phyloP scores from a whole-genome alignment of 2,797 vertebrate species.

The Galago senegalensis region DNA sequence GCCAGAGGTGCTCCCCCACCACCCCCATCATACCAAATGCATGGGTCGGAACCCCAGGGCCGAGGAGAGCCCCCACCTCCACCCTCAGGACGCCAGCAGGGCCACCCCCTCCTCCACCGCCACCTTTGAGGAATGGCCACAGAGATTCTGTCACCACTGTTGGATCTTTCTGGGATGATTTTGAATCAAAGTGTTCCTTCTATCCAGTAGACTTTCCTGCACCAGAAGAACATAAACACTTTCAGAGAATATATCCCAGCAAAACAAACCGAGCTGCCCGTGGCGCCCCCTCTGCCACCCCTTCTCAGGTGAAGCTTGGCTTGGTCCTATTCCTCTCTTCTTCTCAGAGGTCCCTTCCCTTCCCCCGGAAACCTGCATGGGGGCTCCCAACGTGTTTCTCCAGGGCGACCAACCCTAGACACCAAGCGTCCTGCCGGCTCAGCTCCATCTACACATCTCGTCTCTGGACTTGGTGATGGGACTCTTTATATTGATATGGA shows the following conservation, averaged over 20 bases:
- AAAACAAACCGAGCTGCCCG: conserved; percentile 92
- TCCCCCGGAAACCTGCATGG: conserved; percentile 88
- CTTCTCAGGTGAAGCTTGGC: conserved; percentile 90
- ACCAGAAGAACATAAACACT: conserved; percentile 96
- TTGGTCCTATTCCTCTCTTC: conserved; percentile 80
- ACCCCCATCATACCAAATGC: conserved; percentile 94
- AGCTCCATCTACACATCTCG: conserved; percentile 83
- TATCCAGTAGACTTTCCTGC: conserved; percentile 97
- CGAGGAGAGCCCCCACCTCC: conserved; percentile 92
- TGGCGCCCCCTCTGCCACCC: conserved; percentile 91
- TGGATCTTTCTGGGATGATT: conserved; percentile 95
- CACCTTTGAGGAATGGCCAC: conserved; percentile 96
- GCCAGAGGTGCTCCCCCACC: conserved; percentile 94
- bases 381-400: conserved; percentile 81
- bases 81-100: conserved; percentile 93
- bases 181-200: conserved; percentile 98
- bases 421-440: conserved; percentile 70
- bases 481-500: conserved; percentile 61
- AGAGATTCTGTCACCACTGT: conserved; percentile 91
- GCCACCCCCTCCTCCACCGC: conserved; percentile 94
- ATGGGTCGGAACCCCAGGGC: conserved; percentile 90
- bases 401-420: conserved; percentile 71
- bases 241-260: conserved; percentile 96
- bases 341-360: conserved; percentile 79
- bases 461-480: conserved; percentile 73